Conservation (phyloP, 2,888 invertebrate genomes). For the Diadegma fenestrale region DNA sequence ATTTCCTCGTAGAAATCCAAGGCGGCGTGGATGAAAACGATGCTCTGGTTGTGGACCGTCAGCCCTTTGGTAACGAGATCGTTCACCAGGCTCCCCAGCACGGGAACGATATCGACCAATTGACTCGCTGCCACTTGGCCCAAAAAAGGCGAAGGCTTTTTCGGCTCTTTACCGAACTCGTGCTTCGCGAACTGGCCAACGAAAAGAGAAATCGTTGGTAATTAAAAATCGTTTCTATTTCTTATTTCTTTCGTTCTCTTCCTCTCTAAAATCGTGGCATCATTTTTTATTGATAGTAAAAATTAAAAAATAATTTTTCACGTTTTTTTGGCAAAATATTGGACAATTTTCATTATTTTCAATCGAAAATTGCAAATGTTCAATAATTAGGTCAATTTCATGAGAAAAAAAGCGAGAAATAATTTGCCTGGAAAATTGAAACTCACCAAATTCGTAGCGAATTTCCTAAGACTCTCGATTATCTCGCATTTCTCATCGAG, state of each 20-base stretch:
- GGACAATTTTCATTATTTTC: too few relatives aligned
- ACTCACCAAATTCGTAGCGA: conserved; percentile 79
- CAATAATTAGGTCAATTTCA: too few relatives aligned
- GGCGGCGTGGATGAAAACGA: conserved; percentile 75
- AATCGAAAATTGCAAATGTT: too few relatives aligned
- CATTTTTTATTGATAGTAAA: too few relatives aligned
- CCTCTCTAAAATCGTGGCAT: too few relatives aligned
- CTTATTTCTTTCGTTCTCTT: neutral
- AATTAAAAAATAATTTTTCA: too few relatives aligned
- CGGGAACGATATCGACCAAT: conserved; percentile 72
- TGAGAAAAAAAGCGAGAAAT: neutral
- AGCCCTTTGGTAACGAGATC: conserved; percentile 78
- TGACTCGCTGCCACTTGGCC: conserved; percentile 73
- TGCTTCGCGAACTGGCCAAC: conserved; percentile 75
- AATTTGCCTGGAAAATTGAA: neutral
- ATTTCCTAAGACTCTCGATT: conserved; percentile 73
- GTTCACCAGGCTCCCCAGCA: conserved; percentile 71
- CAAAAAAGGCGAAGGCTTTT: conserved; percentile 77
- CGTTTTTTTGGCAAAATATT: too few relatives aligned
- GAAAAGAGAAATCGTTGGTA: neutral
- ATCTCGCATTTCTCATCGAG: conserved; percentile 78
- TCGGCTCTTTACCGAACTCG: conserved; percentile 68
- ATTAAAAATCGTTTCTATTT: conserved; percentile 6
- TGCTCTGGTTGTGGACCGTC: conserved; percentile 74
- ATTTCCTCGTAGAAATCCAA: conserved; percentile 80